These are phyloP conservation scores for Phenganax subtilis DNA, from an alignment of 92 coral and sea anemone genomes.

Conservation along the genomic window DNA sequence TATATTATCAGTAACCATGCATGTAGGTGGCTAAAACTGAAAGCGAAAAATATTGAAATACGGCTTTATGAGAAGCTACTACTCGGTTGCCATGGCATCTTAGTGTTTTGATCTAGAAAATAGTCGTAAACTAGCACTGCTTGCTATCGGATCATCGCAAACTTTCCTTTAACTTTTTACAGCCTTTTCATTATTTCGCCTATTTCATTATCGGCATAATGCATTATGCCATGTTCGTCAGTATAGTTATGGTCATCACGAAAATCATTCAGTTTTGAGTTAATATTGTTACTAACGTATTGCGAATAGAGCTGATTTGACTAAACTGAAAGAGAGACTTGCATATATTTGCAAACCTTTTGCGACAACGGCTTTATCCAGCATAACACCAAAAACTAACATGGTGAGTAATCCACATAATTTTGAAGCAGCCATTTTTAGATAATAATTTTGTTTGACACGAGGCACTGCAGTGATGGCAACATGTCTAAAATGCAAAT, in stretches of 20 bases:
- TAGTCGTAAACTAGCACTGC: neutral
- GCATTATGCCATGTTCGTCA: too few species aligned
- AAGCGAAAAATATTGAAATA: neutral
- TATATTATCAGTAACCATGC: neutral
- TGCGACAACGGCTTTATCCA: neutral
- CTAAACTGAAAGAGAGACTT: neutral
- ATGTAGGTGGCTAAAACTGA: neutral
- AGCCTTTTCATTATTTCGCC: too few species aligned
- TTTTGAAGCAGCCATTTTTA: neutral
- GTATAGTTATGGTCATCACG: too few species aligned
- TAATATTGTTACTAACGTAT: neutral
- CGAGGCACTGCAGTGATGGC: too few species aligned
- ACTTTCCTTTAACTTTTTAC: too few species aligned
- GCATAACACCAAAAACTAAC: neutral
- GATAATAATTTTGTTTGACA: too few species aligned
- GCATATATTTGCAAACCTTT: neutral
- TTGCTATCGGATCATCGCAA: too few species aligned
- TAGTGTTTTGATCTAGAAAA: neutral
- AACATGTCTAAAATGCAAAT: conserved; percentile 7
- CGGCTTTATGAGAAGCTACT: neutral
- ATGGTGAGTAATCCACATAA: neutral
- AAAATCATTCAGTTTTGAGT: neutral
- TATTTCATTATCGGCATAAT: too few species aligned
- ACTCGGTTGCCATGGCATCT: neutral
- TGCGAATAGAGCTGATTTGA: neutral